Base-by-base conservation (phyloP, 2,888 invertebrate genomes). In the Achlya flavicornis region DNA sequence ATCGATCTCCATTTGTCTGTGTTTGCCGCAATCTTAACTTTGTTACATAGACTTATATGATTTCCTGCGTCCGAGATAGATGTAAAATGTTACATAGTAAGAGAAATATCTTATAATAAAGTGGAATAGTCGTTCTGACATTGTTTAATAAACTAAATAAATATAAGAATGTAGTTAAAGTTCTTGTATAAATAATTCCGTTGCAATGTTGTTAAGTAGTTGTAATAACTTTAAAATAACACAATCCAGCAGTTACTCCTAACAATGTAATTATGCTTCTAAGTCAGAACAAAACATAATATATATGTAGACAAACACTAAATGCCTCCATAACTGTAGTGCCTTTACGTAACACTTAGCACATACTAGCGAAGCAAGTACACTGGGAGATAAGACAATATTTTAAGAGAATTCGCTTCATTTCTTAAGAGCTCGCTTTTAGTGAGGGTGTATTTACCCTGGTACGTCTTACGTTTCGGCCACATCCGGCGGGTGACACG, bases 401-500 rank as follows among this genome's bases (percentile, higher is more conserved):
- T 60, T 60, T 62, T 62, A 67, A 62, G 65, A 64, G 66, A 64
- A 64, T 70, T 68, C 64, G 67, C 65, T 79, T 77, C 70, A 76
- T 77, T 79, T 67, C 69, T 70, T 76, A 74, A 76, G 77, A 76
- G 75, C 69, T 66, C 58, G 76, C 81, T 81, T 79, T 83, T 79
- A 81, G 75, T 72, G 71, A 66, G n/a, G 68, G 70, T 68, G 66
- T 73, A 69, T 76, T 71, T 75, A 71, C 72, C 71, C 61, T 74
- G 73, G 74, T 77, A 76, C 78, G 79, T 77, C 77, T 80, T 75
- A 74, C 79, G 74, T 80, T 79, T 73, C 73, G 70, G 66, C 70
- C 69, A 71, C 74, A 76, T 81, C 81, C 83, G 82, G 74, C 74
- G 74, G 35, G 68, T 63, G 81, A 81, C 81, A 83, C 81, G 83